Base-by-base conservation (phyloP, 2,888 invertebrate genomes). In the Drosophila multiciliata region DNA sequence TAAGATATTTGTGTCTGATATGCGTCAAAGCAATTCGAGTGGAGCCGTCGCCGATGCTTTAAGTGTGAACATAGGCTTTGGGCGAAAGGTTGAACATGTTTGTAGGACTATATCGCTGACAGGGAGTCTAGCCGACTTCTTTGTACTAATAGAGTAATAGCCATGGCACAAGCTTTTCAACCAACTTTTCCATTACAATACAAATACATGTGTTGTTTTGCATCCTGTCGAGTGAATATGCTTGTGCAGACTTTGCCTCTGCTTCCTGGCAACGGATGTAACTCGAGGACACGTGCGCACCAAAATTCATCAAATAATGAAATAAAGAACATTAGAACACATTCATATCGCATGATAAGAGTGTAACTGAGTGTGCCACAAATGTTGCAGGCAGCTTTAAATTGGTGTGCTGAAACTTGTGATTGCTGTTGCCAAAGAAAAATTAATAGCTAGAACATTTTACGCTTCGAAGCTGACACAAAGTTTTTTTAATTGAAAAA, bases 1-100 rank as follows among this genome's bases (percentile, higher is more conserved):
- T 69, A 63, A 89, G 87, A 87, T 87, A 87, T 85, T 80, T 75
- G 66, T 67, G 75, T 74, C 77, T 72, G 88, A 86, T 87, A 86
- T 80, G 79, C 73, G 71, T 66, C 45, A 73, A 67, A 68, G 74
- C 73, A 67, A 65, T 84, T 75, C 57, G 66, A 66, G 76, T 70
- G 64, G 68, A 70, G 70, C 45, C 55, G 33, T 50, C 12, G 49
- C 17, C 50, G 29, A 12, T 40, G 33, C 52, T 36, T 17, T 9
- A n/a, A 40, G 40, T 55, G 55, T 17, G 53, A 38, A 20, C 8
- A 23, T n/a, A 36, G 26, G 50, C 7, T 42, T 20, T 48, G 32
- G 20, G 20, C 7, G 33, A 35, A 15, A 36, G 29, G 36, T 6
- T 35, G 29, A 49, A 36, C 15, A 15, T 49, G 12, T 40, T 23